phyloP scores from a whole-genome alignment of 2,797 vertebrate genomes.

The Hippoglossus hippoglossus region DNA sequence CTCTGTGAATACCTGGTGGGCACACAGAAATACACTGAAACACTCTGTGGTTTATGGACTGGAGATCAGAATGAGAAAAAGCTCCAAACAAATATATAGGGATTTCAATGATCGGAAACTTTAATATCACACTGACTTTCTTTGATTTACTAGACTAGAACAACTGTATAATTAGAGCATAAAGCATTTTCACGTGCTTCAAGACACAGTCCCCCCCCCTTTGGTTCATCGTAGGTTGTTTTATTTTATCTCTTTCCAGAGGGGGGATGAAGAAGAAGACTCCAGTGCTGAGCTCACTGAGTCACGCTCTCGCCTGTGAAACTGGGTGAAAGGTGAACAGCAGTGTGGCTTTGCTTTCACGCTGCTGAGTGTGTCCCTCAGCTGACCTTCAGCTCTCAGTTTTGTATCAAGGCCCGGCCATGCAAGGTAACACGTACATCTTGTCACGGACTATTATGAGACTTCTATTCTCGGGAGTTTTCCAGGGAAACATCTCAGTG shows the following conservation, averaged over 20 bases:
- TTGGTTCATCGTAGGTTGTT: slow-evolving; percentile 16
- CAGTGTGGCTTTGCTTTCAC: slow-evolving; percentile 3
- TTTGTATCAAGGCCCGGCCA: neutral
- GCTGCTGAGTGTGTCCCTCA: slow-evolving; percentile 30
- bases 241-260: neutral
- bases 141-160: neutral
- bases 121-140: neutral
- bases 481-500: neutral
- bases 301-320: slow-evolving; percentile 21
- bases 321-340: slow-evolving; percentile 75
- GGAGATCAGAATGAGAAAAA: neutral
- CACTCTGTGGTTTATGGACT: neutral
- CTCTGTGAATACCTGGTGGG: slow-evolving; percentile 94
- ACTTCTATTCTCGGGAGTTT: neutral
- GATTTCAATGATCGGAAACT: neutral
- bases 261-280: neutral
- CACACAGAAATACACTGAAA: slow-evolving; percentile 33
- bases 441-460: neutral
- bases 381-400: slow-evolving; percentile 53
- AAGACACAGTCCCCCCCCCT: no score
- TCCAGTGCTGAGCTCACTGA: slow-evolving; percentile 20
- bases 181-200: neutral
- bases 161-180: neutral
- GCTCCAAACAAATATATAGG: neutral
- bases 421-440: slow-evolving; percentile 6